Conservation (phyloP, 2,888 invertebrate species). For the Candidula unifasciata region DNA sequence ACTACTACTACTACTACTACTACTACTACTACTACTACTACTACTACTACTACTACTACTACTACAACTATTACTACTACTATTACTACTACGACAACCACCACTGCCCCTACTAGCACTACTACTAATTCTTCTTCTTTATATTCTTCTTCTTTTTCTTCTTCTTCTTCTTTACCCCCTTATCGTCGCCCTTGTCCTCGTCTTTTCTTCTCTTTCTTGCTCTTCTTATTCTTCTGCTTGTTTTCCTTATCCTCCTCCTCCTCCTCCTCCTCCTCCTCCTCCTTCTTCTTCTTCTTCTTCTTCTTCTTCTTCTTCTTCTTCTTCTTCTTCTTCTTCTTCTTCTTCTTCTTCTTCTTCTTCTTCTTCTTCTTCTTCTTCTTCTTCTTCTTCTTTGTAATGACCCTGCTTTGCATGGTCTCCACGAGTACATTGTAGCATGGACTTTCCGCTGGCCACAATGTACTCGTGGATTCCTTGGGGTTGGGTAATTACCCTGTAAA, state of each 20-base stretch:
- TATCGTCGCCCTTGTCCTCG: no score
- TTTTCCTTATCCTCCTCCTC: not conserved
- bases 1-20: constrained; percentile 16
- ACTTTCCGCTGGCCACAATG: no score
- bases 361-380: not conserved
- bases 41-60: not conserved
- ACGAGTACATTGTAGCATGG: no score
- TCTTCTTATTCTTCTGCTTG: not conserved
- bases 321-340: not conserved
- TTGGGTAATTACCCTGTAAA: no score
- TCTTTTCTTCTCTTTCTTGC: not conserved
- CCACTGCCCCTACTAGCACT: not conserved
- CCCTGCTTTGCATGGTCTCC: no score
- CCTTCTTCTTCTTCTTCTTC: not conserved
- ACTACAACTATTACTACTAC: not conserved
- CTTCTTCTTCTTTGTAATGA: no score
- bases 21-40: not conserved
- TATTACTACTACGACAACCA: no score
- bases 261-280: no score
- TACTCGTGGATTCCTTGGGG: no score
- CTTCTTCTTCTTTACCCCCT: not conserved
- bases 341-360: not conserved
- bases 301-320: constrained; percentile 22
- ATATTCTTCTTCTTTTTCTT: not conserved
- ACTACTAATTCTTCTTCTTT: not conserved